Conservation (phyloP, 30 jellyfish, hydroid and myxozoan genomes). For the Sanderia malayensis region DNA sequence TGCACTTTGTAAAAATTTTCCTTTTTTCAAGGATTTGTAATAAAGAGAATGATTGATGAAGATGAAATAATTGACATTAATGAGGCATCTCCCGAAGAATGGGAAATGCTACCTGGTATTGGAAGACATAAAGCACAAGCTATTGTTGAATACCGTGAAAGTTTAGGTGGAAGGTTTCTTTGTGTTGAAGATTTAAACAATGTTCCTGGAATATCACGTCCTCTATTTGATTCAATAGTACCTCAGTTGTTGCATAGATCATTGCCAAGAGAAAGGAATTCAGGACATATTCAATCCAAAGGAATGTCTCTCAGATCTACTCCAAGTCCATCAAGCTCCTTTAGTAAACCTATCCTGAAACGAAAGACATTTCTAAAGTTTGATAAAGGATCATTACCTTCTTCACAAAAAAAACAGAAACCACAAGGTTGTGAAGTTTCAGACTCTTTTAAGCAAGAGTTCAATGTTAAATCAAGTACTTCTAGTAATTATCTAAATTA, state of each 20-base stretch:
- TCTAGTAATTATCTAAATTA: slow-evolving; percentile 14
- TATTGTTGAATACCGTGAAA: slow-evolving; percentile 70
- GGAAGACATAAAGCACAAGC: slow-evolving; percentile 86
- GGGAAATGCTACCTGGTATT: slow-evolving; percentile 93
- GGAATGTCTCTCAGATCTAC: slow-evolving; percentile 54
- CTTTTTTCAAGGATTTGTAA: not conserved
- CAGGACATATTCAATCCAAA: slow-evolving; percentile 8
- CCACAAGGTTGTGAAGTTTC: not conserved
- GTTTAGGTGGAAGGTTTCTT: slow-evolving; percentile 46
- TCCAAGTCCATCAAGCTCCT: slow-evolving; percentile 44
- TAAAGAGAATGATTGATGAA: slow-evolving; percentile 49
- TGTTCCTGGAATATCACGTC: slow-evolving; percentile 67
- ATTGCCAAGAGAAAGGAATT: slow-evolving; percentile 2
- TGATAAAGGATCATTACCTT: slow-evolving; percentile 27
- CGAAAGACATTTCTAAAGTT: slow-evolving; percentile 29
- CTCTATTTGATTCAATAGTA: slow-evolving; percentile 36
- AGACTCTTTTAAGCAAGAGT: no score
- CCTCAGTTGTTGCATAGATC: slow-evolving; percentile 37
- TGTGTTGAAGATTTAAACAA: slow-evolving; percentile 55
- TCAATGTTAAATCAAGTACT: not conserved
- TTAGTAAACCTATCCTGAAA: slow-evolving; percentile 19
- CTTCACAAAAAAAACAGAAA: slow-evolving; percentile 38
- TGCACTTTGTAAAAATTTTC: not conserved
- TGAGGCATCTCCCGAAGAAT: slow-evolving; percentile 73
- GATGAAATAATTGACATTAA: slow-evolving; percentile 70